Percentiles rank a stretch among this genome's conserved stretches.
These are phyloP conservation scores for Eutrigla gurnardus DNA, from an alignment of 2,797 vertebrate genomes.

Conservation along the genomic window DNA sequence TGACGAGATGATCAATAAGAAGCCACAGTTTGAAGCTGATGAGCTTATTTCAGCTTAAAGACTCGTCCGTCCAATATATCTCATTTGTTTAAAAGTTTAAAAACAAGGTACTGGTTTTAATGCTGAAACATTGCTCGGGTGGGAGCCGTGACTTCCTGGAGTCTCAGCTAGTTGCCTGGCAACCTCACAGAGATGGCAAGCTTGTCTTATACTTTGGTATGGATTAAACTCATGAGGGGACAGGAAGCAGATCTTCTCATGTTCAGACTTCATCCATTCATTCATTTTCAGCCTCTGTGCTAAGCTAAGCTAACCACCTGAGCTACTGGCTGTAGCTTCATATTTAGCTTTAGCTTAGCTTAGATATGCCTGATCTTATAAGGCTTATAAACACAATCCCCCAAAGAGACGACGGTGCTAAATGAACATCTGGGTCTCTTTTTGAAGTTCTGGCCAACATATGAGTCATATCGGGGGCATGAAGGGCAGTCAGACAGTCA, in stretches of 20 bases:
- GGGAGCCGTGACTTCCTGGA: too few species aligned
- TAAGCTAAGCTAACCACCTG: conserved; percentile 1
- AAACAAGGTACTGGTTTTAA: too few species aligned
- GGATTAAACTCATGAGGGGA: too few species aligned
- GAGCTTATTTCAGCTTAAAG: neutral
- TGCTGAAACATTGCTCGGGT: too few species aligned
- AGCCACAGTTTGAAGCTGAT: neutral
- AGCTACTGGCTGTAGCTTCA: neutral
- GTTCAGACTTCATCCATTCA: too few species aligned
- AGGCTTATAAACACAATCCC: neutral
- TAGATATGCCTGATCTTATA: neutral
- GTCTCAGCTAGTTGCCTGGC: too few species aligned
- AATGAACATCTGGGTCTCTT: neutral
- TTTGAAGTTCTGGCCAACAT: neutral
- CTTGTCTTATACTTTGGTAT: neutral
- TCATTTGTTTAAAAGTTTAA: too few species aligned
- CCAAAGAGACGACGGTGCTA: neutral
- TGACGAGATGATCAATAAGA: neutral
- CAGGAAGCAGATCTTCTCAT: too few species aligned
- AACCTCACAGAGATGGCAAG: too few species aligned
- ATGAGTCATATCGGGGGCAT: neutral
- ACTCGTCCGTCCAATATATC: neutral
- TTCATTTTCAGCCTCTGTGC: neutral
- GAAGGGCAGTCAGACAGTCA: neutral
- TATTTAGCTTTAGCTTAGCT: neutral